phyloP scores from a whole-genome alignment of 2,113 vertebrate genomes.

The Muscicapa adusta region DNA sequence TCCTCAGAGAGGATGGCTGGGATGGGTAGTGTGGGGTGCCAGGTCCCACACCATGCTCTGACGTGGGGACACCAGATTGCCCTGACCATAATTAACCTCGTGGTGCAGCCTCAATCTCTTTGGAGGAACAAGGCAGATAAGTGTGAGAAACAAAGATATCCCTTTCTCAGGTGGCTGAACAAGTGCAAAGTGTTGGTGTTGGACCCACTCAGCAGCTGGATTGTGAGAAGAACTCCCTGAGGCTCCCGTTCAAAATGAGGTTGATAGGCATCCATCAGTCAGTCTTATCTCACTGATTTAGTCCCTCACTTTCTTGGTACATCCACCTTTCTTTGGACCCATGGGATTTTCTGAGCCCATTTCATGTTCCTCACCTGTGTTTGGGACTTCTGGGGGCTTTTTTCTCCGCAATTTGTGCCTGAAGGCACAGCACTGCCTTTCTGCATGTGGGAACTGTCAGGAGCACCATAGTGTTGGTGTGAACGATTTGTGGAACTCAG shows the following conservation, averaged over 20 bases:
- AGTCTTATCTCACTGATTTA: not conserved
- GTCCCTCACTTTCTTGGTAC: not conserved
- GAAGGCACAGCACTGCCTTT: accelerated
- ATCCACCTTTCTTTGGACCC: not conserved
- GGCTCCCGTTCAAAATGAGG: not conserved
- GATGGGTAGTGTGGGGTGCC: accelerated
- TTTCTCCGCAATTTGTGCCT: not conserved
- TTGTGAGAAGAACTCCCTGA: not conserved
- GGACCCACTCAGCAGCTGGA: not conserved
- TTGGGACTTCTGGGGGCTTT: not conserved
- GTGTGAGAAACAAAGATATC: not conserved
- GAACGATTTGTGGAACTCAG: not conserved
- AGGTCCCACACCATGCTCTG: not conserved
- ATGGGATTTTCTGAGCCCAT: not conserved
- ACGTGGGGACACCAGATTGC: accelerated
- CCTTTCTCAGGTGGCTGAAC: not conserved
- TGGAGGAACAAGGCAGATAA: not conserved
- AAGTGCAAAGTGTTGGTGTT: not conserved
- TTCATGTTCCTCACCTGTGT: accelerated
- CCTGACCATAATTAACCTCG: not conserved
- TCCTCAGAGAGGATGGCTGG: not conserved
- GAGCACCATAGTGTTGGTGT: accelerated
- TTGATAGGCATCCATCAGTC: not conserved
- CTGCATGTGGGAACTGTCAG: accelerated
- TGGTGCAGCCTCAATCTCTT: not conserved